Conservation (phyloP, 2,797 vertebrate genomes). For the Graptemys geographica region DNA sequence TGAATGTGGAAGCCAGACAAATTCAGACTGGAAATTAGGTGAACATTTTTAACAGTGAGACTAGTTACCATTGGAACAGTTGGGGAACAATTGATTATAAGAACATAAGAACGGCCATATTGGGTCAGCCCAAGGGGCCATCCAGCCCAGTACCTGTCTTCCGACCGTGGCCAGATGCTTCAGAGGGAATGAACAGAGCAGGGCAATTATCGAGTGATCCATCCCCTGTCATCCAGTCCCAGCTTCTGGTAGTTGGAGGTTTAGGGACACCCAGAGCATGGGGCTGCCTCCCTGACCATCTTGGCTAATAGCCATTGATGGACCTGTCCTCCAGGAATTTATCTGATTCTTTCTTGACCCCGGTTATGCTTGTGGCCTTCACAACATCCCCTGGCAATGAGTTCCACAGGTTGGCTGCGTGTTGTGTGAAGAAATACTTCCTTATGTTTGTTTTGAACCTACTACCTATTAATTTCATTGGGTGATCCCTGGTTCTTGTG, state of each 20-base stretch:
- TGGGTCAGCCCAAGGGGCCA: neutral
- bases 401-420: neutral
- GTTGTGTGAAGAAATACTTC: neutral
- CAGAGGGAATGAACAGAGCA: neutral
- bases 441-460: neutral
- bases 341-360: neutral
- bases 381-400: neutral
- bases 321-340: neutral
- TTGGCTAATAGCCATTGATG: neutral
- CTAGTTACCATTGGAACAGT: neutral
- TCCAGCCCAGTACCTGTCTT: neutral
- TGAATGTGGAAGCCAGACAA: neutral
- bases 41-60: neutral
- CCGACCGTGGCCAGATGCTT: neutral
- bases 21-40: too few species aligned
- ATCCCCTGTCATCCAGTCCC: neutral
- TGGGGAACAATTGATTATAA: too few species aligned
- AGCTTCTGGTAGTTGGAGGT: neutral
- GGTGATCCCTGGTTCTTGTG: neutral
- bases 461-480: neutral
- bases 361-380: neutral
- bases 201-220: neutral
- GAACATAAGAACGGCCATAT: too few species aligned
- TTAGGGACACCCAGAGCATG: neutral
- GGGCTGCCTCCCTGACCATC: too few species aligned